Evolutionary conservation across 2,113 vertebrate genomes (phyloP).

Genomic region (Dasypus novemcinctus): DNA sequence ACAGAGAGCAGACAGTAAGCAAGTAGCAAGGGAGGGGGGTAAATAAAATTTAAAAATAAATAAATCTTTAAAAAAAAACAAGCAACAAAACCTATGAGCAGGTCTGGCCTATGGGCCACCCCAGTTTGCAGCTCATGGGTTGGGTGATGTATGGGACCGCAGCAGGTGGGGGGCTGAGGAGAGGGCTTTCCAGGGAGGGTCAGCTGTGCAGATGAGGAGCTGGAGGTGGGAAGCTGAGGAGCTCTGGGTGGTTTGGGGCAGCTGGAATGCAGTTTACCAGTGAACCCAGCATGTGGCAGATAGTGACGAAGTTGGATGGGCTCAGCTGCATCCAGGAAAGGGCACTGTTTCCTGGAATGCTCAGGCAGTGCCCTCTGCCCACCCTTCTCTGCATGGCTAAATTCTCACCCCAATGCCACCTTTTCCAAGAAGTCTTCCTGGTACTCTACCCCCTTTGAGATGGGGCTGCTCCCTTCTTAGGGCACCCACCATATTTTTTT

Average conservation of each 20-base stretch:
- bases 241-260: too few relatives aligned
- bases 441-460: background rate
- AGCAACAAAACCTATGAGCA: background rate
- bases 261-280: background rate
- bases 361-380: background rate
- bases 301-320: background rate
- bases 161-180: background rate
- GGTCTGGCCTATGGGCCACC: background rate
- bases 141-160: too few relatives aligned
- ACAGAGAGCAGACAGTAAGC: too few relatives aligned
- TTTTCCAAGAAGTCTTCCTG: background rate
- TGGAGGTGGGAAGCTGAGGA: background rate
- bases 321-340: background rate
- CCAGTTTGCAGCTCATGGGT: background rate
- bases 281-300: too few relatives aligned
- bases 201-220: rapidly evolving
- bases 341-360: background rate
- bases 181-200: background rate
- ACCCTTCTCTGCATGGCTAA: background rate
- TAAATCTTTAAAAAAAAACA: too few relatives aligned
- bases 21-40: too few relatives aligned
- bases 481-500: background rate
- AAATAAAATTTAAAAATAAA: too few relatives aligned
- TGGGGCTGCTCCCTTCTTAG: background rate
- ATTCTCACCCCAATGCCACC: background rate